Evolutionary conservation across 2,888 invertebrate species (phyloP), one percentile per base, ranked within the genome.

Genomic region (Gasteruption jaculator): DNA sequence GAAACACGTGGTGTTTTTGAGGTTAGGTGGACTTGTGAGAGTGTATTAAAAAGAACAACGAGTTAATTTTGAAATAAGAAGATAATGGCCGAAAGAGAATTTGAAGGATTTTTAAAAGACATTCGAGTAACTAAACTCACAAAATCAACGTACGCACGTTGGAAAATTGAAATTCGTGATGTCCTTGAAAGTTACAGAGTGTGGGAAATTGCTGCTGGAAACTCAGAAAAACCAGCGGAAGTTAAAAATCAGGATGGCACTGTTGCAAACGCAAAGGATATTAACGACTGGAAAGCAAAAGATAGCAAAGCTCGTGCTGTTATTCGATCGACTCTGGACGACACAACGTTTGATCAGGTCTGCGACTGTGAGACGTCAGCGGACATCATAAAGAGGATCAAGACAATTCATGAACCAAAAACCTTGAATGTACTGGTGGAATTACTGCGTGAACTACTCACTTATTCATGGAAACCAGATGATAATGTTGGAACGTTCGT

Each of bases 151-250:
- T 38, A 38, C 18, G 16, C n/a, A 30, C 38, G 29, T 45, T 33
- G 41, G 41, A 45, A 20, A 10, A 45, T 41, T n/a, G 37, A 45
- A 11, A 38, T 38, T 38, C 42, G 35, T 6, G 38, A 45, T 8
- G 35, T 21, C 14, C 22, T 45, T 0, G 36, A 46, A 15, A 46
- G 39, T 27, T 16, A 39, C 36, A 24, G 30, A 32, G 27, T 46
- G 3, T 46, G 42, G 39, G 42, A 46, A 35, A 10, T 46, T 27
- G 27, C 37, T 3, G n/a, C 4, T 29, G 29, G 29, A 4, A 26
- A 10, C 5, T 5, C 18, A 5, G 6, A n/a, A 3, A 44, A 44
- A n/a, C 41, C 35, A 7, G 3, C 16, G 14, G 45, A 43, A n/a
- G 3, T 42, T 1, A 37, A 12, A 19, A n/a, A 2, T 30, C 14